Base-by-base conservation (phyloP, 2,888 invertebrate genomes). In the Clepsis dumicolana region DNA sequence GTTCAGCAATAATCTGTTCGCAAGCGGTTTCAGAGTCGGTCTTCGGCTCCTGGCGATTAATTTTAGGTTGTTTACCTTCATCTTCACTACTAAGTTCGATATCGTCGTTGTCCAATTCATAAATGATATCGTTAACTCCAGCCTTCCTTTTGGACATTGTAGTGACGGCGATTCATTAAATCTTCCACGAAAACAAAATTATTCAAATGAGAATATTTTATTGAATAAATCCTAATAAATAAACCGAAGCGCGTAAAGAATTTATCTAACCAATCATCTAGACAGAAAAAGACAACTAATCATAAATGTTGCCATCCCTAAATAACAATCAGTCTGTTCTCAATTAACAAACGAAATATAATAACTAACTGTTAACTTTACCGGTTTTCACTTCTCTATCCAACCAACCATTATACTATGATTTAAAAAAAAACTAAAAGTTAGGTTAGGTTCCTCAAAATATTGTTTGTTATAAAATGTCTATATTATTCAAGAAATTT, bases 81-180 rank as follows among this genome's bases (percentile, higher is more conserved):
- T 93, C 93, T 27, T 91, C 93, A 75, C 92, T 92, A 64, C 93
- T 93, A 52, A 87, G 75, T 78, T 85, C 90, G 71, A 91, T 81
- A 78, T 94, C 94, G 71, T 93, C 93, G 76, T 91, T 91, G 74
- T 93, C 91, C 74, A 94, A 86, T 85, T 94, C 94, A 80, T 89
- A 94, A 80, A 94, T 93, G 10, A 93, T 93, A 84, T 93, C 88
- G 70, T 89, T 90, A 29, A 93, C 88, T 52, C 79, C 87, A 35
- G 86, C 81, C 80, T 90, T 93, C 74, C 94, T 85, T 83, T 92
- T 93, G 18, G 94, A 83, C 94, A 94, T 94, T 72, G 52, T 78
- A 59, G 57, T 7, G 38, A 48, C 38, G 18, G 29, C 25, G 16
- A 44, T 44, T 62, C 72, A 75, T 72, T 50, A 61, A 71, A 65